These are phyloP conservation scores for Girardinus metallicus DNA, from an alignment of 2,797 vertebrate genomes.

Conservation along the genomic window DNA sequence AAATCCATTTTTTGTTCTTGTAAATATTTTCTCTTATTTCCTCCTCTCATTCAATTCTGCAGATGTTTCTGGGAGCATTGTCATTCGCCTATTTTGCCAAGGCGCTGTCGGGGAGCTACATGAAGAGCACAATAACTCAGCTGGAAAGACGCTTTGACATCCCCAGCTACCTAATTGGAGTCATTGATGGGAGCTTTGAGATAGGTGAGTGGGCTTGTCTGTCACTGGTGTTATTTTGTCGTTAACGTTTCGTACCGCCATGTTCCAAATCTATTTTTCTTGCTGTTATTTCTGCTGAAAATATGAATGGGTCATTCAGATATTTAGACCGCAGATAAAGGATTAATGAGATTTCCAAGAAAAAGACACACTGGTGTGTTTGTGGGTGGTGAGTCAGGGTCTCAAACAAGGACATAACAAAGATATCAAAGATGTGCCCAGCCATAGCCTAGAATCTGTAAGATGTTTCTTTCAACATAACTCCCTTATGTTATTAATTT, in stretches of 20 bases:
- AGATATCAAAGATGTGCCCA: constrained; percentile 6
- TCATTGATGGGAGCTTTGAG: constrained; percentile 92
- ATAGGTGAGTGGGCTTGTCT: constrained; percentile 82
- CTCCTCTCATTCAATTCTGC: constrained; percentile 34
- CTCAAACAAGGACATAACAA: constrained; percentile 53
- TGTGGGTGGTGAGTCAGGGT: constrained; percentile 52
- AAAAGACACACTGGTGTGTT: constrained; percentile 32
- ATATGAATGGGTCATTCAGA: constrained; percentile 63
- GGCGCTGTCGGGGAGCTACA: constrained; percentile 81
- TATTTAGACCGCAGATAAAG: constrained; percentile 63
- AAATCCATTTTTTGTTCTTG: not conserved
- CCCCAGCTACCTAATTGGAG: constrained; percentile 85
- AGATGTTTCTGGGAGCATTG: constrained; percentile 88
- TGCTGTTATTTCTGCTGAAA: constrained; percentile 45
- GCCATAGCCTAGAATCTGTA: constrained; percentile 1
- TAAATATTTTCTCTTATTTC: constrained; percentile 23
- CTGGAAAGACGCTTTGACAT: constrained; percentile 92
- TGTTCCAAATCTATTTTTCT: constrained; percentile 32
- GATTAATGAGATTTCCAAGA: constrained; percentile 56
- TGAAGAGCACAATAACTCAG: constrained; percentile 92
- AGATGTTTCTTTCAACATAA: constrained; percentile 16
- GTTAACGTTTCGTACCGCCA: constrained; percentile 35
- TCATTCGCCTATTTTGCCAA: constrained; percentile 86
- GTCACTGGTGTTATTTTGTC: constrained; percentile 54
- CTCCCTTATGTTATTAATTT: constrained; percentile 15